Conservation (phyloP, 2,797 vertebrate species). For the Enteromius radiatus region DNA sequence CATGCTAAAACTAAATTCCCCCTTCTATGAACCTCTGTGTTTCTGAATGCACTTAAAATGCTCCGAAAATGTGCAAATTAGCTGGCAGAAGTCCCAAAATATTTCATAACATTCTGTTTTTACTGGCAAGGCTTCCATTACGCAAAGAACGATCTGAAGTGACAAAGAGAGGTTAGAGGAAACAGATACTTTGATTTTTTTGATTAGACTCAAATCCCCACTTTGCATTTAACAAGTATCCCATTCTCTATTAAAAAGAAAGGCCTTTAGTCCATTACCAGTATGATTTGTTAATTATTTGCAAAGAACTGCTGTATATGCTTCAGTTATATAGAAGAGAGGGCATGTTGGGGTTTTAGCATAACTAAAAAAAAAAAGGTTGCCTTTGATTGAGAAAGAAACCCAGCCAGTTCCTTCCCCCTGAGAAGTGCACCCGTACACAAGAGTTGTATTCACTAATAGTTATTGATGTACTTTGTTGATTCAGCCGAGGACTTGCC, state of each 20-base stretch:
- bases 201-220: neutral
- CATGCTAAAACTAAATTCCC: slow-evolving; percentile 10
- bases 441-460: slow-evolving; percentile 83
- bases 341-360: slow-evolving; percentile 37
- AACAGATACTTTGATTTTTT: neutral
- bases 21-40: neutral
- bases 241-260: neutral
- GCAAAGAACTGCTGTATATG: slow-evolving; percentile 11
- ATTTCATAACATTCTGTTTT: slow-evolving; percentile 9
- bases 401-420: slow-evolving; percentile 67
- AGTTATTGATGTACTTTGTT: slow-evolving; percentile 79
- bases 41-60: neutral
- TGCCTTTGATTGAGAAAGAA: slow-evolving; percentile 71
- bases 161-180: slow-evolving; percentile 9
- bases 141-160: slow-evolving; percentile 1
- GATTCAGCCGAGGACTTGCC: slow-evolving; percentile 68
- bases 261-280: neutral
- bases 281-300: neutral
- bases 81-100: slow-evolving; percentile 19
- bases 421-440: slow-evolving; percentile 66
- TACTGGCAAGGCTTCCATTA: slow-evolving; percentile 24
- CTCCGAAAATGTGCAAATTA: slow-evolving; percentile 18
- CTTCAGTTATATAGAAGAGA: slow-evolving; percentile 30
- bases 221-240: slow-evolving; percentile 20
- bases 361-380: slow-evolving; percentile 48